Evolutionary conservation across 2,797 vertebrate species (phyloP), one percentile per base, ranked within the genome.

Genomic region (Acipenser ruthenus): DNA sequence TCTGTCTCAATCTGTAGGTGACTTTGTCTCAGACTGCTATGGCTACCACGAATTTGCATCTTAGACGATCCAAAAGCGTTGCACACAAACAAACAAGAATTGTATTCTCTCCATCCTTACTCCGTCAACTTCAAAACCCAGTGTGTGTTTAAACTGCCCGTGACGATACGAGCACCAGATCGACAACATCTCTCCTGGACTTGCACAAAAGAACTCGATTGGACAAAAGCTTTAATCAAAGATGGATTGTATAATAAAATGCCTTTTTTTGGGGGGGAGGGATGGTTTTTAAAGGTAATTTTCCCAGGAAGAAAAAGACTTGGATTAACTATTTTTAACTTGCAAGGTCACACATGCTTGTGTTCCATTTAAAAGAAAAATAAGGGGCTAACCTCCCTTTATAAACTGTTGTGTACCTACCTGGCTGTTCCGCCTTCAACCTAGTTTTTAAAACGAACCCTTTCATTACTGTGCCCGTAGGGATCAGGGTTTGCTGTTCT

Each of bases 1-100:
- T 93, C 93, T 95, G 92, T 95, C 91, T 96, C 93, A 92, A 91
- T 93, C 92, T 95, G 90, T 95, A 94, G 95, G 95, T 96, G 94
- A 94, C 93, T 97, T 97, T 95, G 93, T 95, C 91, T 94, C 93
- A 94, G 93, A 93, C 94, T 94, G 88, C 92, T 93, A 88, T 94
- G 91, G 93, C 92, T 94, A 90, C 92, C 89, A 93, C 88, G 93
- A 95, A 87, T 97, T 97, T 95, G 93, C 92, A 67, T 91, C 91
- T 90, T 95, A 95, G 88, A 94, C 72, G 82, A 80, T 83, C 92
- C 75, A 77, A 68, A 87, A 86, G 77, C 87, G 72, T 91, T 83
- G 74, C 68, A 64, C 52, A 70, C 69, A 67, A 69, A 64, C 63
- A 64, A 60, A 18, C 15, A 60, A 15, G 66, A 72, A 70, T 84